These are phyloP conservation scores for Epinephelus moara DNA, from an alignment of 2,113 vertebrate species.

Conservation along the genomic window DNA sequence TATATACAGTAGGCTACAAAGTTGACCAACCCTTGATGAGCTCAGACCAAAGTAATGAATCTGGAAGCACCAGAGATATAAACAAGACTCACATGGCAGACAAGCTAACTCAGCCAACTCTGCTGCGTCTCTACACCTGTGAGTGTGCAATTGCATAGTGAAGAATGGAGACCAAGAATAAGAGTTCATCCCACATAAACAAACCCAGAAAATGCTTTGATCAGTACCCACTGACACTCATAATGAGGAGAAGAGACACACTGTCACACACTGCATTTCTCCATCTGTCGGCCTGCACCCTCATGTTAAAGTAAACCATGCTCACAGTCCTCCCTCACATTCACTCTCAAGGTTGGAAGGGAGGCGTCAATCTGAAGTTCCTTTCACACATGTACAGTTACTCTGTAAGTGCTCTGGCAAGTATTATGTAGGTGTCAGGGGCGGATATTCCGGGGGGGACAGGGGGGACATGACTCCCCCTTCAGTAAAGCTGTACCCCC, in stretches of 20 bases:
- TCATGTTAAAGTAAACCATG: background rate
- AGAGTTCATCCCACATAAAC: background rate
- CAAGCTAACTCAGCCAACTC: constrained; percentile 20
- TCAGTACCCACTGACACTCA: background rate
- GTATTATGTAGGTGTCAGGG: background rate
- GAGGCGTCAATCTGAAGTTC: background rate
- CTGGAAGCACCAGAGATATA: constrained; percentile 2
- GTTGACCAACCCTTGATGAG: constrained; percentile 1
- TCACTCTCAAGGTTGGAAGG: background rate
- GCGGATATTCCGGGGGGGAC: no score
- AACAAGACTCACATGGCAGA: constrained; percentile 38
- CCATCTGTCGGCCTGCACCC: background rate
- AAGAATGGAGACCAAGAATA: background rate
- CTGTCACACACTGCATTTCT: background rate
- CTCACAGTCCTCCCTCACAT: background rate
- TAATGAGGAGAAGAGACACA: constrained; percentile 4
- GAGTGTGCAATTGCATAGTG: background rate
- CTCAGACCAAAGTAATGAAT: background rate
- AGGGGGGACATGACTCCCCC: no score
- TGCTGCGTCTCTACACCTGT: constrained; percentile 20
- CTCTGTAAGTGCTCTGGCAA: background rate
- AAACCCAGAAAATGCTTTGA: background rate
- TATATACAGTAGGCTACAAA: constrained; percentile 41
- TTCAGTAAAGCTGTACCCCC: no score
- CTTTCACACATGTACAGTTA: constrained; percentile 7